Conservation (phyloP, 2,113 vertebrate genomes). For the Heterotis niloticus region DNA sequence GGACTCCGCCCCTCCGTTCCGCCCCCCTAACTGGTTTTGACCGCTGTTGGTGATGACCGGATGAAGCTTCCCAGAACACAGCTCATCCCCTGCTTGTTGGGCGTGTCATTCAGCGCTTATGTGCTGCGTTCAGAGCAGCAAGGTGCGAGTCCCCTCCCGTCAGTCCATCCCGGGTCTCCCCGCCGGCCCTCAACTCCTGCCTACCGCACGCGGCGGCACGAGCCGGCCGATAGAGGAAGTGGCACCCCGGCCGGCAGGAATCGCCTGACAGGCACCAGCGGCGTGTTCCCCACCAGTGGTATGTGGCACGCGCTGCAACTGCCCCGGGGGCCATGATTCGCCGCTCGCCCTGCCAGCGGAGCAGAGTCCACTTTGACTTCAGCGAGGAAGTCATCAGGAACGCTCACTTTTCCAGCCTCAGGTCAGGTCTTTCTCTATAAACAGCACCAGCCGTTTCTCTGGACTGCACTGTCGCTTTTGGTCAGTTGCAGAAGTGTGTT, state of each 20-base stretch:
- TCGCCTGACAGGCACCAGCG: background rate
- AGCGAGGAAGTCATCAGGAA: slow-evolving; percentile 57
- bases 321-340: slow-evolving; percentile 47
- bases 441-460: background rate
- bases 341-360: slow-evolving; percentile 45
- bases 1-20: background rate
- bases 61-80: background rate
- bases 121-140: background rate
- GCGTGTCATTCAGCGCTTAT: background rate
- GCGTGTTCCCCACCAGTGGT: background rate
- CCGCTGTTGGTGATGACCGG: too few relatives aligned
- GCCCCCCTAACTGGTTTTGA: too few relatives aligned
- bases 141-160: slow-evolving; percentile 26
- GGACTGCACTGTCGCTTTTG: background rate
- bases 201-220: background rate
- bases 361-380: slow-evolving; percentile 61
- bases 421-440: slow-evolving; percentile 1
- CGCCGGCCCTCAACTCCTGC: slow-evolving; percentile 4
- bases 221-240: background rate
- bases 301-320: slow-evolving; percentile 16
- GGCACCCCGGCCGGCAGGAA: background rate
- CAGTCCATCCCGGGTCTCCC: slow-evolving; percentile 44
- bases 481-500: too few relatives aligned
- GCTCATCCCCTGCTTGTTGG: background rate
- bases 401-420: background rate